Evolutionary conservation across 2,888 invertebrate species (phyloP).

Genomic region (Nephrocerus scutellatus): DNA sequence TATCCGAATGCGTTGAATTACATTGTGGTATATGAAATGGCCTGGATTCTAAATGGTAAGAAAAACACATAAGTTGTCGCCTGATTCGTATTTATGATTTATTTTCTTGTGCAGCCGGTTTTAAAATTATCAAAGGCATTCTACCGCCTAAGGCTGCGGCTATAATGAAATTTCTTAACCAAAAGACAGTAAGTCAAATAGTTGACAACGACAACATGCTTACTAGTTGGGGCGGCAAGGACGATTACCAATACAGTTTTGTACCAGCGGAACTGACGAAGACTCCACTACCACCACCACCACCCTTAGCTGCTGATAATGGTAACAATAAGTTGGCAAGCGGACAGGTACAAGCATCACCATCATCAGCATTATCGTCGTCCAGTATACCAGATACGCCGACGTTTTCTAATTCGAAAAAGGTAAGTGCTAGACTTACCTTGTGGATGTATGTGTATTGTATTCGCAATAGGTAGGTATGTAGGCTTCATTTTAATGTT

Average conservation of each 20-base stretch:
- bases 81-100: neutral
- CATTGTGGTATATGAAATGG: constrained; percentile 87
- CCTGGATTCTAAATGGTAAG: constrained; percentile 83
- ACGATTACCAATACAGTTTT: constrained; percentile 66
- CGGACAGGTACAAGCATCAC: constrained; percentile 9
- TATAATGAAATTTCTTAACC: constrained; percentile 76
- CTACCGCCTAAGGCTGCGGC: constrained; percentile 83
- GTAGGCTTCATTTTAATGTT: no score
- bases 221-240: constrained; percentile 71
- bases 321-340: constrained; percentile 1
- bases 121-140: constrained; percentile 81
- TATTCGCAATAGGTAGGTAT: no score
- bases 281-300: constrained; percentile 5
- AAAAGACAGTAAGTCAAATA: constrained; percentile 65
- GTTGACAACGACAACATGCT: constrained; percentile 71
- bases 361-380: constrained; percentile 22
- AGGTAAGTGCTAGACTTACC: no score
- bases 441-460: no score
- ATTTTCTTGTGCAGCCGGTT: constrained; percentile 61
- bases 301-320: neutral
- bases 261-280: constrained; percentile 51
- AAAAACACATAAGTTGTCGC: neutral
- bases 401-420: no score
- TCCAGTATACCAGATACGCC: constrained; percentile 3
- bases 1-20: constrained; percentile 84